Evolutionary conservation across 1,140 invertebrate genomes (phyloP).

Genomic region (Drosophila sucinea): DNA sequence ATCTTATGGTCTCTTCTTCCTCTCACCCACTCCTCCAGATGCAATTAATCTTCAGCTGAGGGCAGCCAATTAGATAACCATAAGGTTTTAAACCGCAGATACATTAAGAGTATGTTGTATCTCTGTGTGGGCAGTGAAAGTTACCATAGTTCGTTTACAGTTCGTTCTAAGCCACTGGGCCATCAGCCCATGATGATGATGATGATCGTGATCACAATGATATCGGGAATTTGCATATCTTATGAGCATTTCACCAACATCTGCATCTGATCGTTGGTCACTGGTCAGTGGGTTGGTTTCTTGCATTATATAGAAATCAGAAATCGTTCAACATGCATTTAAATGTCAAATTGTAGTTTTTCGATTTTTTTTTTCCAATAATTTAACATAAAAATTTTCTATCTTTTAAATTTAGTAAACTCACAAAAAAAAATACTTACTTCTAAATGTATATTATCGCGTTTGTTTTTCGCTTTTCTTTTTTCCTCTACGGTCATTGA

Average conservation of each 20-base stretch:
- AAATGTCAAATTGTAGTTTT: slow-evolving; percentile 12
- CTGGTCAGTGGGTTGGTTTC: neutral
- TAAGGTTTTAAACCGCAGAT: slow-evolving; percentile 10
- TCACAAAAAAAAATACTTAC: neutral
- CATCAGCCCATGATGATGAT: slow-evolving; percentile 4
- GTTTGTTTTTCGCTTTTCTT: neutral
- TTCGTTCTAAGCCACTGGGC: slow-evolving; percentile 66
- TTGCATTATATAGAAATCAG: slow-evolving; percentile 56
- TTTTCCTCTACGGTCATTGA: neutral
- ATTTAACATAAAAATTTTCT: neutral
- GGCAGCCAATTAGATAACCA: slow-evolving; percentile 70
- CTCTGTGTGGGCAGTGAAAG: slow-evolving; percentile 65
- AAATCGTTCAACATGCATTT: slow-evolving; percentile 24
- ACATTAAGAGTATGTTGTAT: slow-evolving; percentile 10
- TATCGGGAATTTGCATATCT: slow-evolving; percentile 61
- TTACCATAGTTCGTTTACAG: slow-evolving; percentile 20
- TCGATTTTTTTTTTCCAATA: neutral
- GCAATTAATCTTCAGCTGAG: slow-evolving; percentile 67
- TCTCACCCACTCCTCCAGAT: slow-evolving; percentile 18
- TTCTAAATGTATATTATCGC: neutral
- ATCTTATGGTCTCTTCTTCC: slow-evolving; percentile 2
- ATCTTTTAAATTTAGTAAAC: too few relatives aligned
- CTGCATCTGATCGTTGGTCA: slow-evolving; percentile 8
- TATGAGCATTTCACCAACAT: slow-evolving; percentile 28
- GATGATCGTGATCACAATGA: slow-evolving; percentile 23